A percentile compares a stretch with the other conserved stretches of the same genome.
Conservation (phyloP, 2,797 vertebrate genomes). For the Heteromormyrus szaboi region DNA sequence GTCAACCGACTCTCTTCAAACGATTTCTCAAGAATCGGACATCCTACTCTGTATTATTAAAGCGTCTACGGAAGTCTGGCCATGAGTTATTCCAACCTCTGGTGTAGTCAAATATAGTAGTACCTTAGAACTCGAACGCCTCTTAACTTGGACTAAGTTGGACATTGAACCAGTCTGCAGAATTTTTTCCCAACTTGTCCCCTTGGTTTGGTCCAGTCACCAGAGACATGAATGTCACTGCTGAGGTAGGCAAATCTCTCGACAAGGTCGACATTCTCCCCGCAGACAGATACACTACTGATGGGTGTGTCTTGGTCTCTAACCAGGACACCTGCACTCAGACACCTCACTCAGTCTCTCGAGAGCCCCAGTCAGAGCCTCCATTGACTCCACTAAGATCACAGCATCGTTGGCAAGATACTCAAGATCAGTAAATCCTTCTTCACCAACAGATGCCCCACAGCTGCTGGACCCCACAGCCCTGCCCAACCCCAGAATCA, state of each 20-base stretch:
- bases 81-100: neutral
- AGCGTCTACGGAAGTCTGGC: neutral
- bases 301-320: neutral
- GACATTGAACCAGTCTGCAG: neutral
- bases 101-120: neutral
- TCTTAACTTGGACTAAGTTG: neutral
- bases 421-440: neutral
- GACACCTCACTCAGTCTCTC: neutral
- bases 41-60: neutral
- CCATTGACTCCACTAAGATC: neutral
- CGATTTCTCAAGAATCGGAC: neutral
- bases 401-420: neutral
- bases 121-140: neutral
- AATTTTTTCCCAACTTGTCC: neutral
- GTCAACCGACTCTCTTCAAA: neutral
- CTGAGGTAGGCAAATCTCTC: neutral
- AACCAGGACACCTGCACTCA: neutral
- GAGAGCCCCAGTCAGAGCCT: neutral
- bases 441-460: neutral
- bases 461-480: neutral
- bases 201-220: neutral
- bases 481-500: neutral
- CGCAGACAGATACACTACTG: neutral
- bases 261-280: neutral
- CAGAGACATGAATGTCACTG: neutral